phyloP scores from a whole-genome alignment of 2,888 invertebrate species.

The Eueremaeus valkanovi region DNA sequence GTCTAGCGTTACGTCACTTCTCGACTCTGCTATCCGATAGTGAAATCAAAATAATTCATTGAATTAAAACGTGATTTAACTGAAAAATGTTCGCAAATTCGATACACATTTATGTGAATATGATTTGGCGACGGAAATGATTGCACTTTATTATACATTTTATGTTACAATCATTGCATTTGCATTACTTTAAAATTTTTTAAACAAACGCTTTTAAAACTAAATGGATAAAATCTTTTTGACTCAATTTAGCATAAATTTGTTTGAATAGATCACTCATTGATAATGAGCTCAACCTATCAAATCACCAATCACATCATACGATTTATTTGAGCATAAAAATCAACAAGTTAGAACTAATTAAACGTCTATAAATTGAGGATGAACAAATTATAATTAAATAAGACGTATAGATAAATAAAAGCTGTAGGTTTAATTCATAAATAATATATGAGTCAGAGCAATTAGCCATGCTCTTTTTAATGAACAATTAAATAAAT shows the following conservation, averaged over 20 bases:
- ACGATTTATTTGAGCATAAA: too few species aligned
- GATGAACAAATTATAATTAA: too few species aligned
- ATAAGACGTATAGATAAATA: too few species aligned
- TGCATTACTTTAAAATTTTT: neutral
- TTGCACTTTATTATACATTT: neutral
- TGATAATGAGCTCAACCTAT: too few species aligned
- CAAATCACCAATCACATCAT: too few species aligned
- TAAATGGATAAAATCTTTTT: neutral
- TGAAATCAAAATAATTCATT: constrained; percentile 17
- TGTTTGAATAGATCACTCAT: too few species aligned
- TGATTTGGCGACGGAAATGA: neutral
- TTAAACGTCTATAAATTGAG: too few species aligned
- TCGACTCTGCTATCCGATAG: neutral
- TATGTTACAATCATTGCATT: neutral
- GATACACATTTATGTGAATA: constrained; percentile 9
- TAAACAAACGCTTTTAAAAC: neutral
- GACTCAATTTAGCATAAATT: neutral
- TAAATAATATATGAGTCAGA: too few species aligned
- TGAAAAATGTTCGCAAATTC: neutral
- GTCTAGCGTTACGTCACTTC: constrained; percentile 25
- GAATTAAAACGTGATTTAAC: constrained; percentile 24
- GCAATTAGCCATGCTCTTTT: too few species aligned
- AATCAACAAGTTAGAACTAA: too few species aligned
- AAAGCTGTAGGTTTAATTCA: too few species aligned
- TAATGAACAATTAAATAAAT: too few species aligned